A percentile compares a stretch with the other conserved stretches of the same genome.
Conservation (phyloP, 53 echinoderm and acorn worm genomes). For the Astropecten irregularis region DNA sequence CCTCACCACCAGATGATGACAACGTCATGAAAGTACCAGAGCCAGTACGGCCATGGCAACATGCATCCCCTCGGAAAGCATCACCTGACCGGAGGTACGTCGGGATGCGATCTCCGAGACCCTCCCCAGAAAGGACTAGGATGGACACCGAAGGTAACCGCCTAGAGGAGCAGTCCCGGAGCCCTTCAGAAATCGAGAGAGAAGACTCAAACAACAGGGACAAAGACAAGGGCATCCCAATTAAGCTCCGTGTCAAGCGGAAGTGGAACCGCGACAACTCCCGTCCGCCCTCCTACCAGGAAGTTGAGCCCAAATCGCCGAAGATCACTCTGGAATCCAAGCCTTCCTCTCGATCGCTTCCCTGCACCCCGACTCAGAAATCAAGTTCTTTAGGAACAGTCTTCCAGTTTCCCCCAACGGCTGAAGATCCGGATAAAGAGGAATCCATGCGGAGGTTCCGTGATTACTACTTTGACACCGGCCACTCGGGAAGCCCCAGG, state of each 20-base stretch:
- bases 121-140: conserved; percentile 39
- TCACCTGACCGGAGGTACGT: conserved; percentile 49
- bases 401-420: conserved; percentile 93
- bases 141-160: conserved; percentile 61
- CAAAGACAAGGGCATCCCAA: conserved; percentile 72
- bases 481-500: neutral
- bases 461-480: conserved; percentile 93
- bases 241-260: conserved; percentile 96
- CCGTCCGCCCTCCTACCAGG: conserved; percentile 83
- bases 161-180: conserved; percentile 47
- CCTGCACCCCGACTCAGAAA: conserved; percentile 94
- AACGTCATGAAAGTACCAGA: conserved; percentile 36
- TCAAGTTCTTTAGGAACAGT: conserved; percentile 69
- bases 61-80: conserved; percentile 10
- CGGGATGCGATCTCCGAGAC: conserved; percentile 51
- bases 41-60: conserved; percentile 47
- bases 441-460: conserved; percentile 84
- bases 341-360: conserved; percentile 84
- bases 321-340: conserved; percentile 78
- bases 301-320: conserved; percentile 92
- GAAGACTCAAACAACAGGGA: neutral
- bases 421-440: conserved; percentile 73
- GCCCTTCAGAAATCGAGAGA: neutral
- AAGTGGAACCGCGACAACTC: conserved; percentile 92
- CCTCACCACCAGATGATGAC: conserved; percentile 55